phyloP scores from a whole-genome alignment of 2,113 vertebrate genomes.

The Callorhinus ursinus region DNA sequence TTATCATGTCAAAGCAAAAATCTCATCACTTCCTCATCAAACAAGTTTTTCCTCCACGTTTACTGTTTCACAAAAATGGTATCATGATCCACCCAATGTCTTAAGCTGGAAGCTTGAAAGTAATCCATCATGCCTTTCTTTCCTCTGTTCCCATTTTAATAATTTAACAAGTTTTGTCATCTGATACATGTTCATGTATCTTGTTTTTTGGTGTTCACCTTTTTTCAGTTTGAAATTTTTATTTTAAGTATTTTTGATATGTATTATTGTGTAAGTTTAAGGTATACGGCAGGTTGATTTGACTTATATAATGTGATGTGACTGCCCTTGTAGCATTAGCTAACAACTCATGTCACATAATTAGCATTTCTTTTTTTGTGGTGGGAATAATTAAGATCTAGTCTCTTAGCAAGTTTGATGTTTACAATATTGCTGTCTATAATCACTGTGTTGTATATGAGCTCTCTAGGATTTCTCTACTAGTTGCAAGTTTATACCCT shows the following conservation, averaged over 20 bases:
- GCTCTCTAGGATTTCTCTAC: background rate
- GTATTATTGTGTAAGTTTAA: background rate
- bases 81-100: background rate
- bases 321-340: background rate
- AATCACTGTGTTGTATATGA: background rate
- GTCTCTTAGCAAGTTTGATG: background rate
- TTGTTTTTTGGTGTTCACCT: background rate
- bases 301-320: background rate
- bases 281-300: background rate
- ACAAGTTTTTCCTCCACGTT: background rate
- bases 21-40: background rate
- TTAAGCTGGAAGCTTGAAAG: background rate
- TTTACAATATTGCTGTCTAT: background rate
- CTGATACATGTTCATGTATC: background rate
- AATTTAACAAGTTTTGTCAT: background rate
- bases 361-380: background rate
- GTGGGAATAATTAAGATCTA: background rate
- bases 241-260: background rate
- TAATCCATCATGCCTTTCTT: background rate
- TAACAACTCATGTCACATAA: background rate
- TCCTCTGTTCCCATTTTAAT: background rate
- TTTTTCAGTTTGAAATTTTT: background rate
- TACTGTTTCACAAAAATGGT: background rate
- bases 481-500: background rate
- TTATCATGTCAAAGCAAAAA: background rate